These are phyloP conservation scores for Cyanoderma ruficeps DNA, from an alignment of 2,113 vertebrate species.

Conservation along the genomic window DNA sequence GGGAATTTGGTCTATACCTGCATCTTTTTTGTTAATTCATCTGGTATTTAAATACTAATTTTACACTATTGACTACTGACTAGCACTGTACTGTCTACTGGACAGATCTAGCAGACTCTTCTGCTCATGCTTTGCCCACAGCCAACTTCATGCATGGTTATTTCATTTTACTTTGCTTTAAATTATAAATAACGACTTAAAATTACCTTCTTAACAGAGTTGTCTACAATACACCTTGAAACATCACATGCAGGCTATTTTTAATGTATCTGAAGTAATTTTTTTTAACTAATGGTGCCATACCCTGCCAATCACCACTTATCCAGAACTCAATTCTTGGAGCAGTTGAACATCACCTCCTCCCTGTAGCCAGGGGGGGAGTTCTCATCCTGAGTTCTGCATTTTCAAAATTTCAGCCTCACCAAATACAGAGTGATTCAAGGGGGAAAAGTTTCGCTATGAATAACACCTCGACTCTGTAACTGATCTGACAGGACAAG, in stretches of 20 bases:
- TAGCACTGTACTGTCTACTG: neutral
- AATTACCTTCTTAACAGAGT: neutral
- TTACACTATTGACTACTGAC: neutral
- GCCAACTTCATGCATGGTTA: neutral
- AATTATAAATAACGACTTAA: neutral
- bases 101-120: neutral
- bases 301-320: neutral
- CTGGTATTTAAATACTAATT: neutral
- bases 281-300: neutral
- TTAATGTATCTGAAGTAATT: neutral
- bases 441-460: neutral
- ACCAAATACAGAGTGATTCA: neutral
- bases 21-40: neutral
- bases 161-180: neutral
- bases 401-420: neutral
- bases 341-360: neutral
- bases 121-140: neutral
- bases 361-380: neutral
- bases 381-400: neutral
- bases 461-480: neutral
- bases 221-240: neutral
- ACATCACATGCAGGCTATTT: accelerated
- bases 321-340: neutral
- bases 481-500: neutral
- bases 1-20: neutral